Conservation (phyloP, 2,113 vertebrate species). For the Sminthopsis crassicaudata region DNA sequence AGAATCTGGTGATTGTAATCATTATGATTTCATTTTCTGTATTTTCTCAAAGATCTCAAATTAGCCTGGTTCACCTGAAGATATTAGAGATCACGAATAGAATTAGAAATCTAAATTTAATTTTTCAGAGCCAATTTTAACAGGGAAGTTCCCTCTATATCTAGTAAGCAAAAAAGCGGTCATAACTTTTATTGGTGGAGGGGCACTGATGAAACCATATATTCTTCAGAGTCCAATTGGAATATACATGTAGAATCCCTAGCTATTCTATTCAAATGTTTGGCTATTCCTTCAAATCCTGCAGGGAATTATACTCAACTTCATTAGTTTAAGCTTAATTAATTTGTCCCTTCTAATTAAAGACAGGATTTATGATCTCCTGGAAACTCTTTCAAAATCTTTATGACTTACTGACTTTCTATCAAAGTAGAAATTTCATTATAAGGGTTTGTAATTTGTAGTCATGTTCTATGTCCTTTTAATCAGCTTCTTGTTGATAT, state of each 20-base stretch:
- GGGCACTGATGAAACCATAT: not conserved
- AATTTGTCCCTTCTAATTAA: not conserved
- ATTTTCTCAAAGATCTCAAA: not conserved
- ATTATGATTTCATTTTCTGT: not conserved
- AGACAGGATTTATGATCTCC: not conserved
- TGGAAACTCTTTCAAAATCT: not conserved
- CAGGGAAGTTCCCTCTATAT: not conserved
- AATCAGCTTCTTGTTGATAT: not conserved
- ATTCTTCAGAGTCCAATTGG: not conserved
- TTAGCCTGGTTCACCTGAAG: not conserved
- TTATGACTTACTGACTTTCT: conserved; percentile 6
- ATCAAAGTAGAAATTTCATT: not conserved
- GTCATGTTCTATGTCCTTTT: not conserved
- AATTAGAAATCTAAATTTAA: not conserved
- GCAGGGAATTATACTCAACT: too few relatives aligned
- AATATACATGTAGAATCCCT: not conserved
- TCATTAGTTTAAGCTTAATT: rapidly evolving
- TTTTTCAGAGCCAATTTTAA: not conserved
- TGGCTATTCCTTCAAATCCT: not conserved
- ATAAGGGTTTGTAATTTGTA: not conserved
- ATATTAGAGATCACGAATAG: not conserved
- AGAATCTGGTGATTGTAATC: not conserved
- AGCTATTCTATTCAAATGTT: not conserved
- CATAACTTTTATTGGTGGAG: not conserved
- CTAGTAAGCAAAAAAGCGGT: not conserved